phyloP scores from a whole-genome alignment of 2,113 vertebrate species.

The Passerina amoena region DNA sequence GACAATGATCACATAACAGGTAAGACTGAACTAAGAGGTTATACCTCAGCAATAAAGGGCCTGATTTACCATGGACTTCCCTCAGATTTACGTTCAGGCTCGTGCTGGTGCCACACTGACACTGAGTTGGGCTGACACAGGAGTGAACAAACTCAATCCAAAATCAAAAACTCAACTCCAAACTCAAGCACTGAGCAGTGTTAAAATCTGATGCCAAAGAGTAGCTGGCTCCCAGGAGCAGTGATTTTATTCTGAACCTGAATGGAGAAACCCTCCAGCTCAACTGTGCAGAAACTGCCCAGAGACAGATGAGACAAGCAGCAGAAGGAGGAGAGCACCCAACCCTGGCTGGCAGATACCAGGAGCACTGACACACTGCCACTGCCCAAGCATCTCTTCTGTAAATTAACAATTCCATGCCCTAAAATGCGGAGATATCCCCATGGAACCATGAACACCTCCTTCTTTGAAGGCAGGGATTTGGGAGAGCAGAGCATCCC shows the following conservation, averaged over 20 bases:
- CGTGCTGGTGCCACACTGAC: background rate
- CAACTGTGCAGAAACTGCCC: background rate
- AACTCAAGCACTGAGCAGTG: background rate
- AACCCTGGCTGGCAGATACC: background rate
- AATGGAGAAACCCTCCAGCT: background rate
- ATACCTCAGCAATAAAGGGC: background rate
- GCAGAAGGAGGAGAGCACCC: background rate
- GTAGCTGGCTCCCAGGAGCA: background rate
- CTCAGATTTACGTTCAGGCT: background rate
- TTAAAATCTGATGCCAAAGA: background rate
- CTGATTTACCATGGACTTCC: background rate
- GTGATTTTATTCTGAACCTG: background rate
- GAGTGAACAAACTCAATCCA: background rate
- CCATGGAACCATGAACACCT: fast-evolving
- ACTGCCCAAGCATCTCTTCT: background rate
- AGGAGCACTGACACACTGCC: background rate
- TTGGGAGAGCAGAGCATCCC: background rate
- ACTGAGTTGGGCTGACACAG: background rate
- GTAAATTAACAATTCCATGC: background rate
- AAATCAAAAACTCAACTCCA: background rate
- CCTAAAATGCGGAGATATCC: background rate
- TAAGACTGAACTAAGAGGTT: background rate
- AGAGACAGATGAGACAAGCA: background rate
- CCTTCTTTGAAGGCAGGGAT: background rate
- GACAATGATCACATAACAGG: background rate